Evolutionary conservation across 2,113 vertebrate species (phyloP).

Genomic region (Illadopsis cleaveri): DNA sequence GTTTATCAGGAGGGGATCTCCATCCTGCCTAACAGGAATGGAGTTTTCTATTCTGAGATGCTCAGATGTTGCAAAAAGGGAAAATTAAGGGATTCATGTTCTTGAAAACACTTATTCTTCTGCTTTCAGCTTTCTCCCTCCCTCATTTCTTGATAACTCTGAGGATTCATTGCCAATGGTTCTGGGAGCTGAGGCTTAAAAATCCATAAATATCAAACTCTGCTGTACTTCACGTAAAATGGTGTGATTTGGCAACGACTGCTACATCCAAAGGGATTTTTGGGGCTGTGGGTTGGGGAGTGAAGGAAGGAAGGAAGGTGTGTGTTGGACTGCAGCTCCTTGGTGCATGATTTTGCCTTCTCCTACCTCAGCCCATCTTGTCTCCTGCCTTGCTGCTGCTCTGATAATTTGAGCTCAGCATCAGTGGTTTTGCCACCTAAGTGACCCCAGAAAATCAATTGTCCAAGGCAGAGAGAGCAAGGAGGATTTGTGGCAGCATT

Average conservation of each 20-base stretch:
- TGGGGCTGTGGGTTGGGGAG: neutral
- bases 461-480: neutral
- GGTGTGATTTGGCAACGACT: neutral
- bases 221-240: neutral
- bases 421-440: neutral
- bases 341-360: neutral
- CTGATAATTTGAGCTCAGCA: neutral
- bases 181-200: neutral
- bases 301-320: neutral
- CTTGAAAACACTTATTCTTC: neutral
- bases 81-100: neutral
- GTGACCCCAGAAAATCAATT: neutral
- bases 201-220: neutral
- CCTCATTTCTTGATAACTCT: neutral
- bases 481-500: neutral
- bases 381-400: neutral
- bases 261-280: neutral
- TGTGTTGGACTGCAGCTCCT: neutral
- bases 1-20: neutral
- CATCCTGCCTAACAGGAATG: neutral
- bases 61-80: neutral
- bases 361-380: neutral
- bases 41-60: neutral
- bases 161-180: neutral
- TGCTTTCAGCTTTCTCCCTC: neutral